Conservation (phyloP, 64 coral and sea anemone genomes). For the Actinia tenebrosa region DNA sequence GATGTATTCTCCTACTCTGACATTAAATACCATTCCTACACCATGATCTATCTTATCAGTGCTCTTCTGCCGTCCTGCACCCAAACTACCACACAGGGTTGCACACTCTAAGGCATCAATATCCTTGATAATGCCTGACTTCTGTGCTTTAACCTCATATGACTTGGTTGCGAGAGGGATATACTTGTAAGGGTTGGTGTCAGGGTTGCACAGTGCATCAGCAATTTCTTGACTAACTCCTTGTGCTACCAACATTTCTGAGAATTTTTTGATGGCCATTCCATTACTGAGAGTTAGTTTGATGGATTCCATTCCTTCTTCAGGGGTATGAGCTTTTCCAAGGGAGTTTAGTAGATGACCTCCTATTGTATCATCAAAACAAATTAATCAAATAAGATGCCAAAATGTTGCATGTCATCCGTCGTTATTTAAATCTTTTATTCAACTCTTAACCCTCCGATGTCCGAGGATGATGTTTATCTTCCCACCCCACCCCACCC, state of each 20-base stretch:
- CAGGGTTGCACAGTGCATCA: constrained; percentile 43
- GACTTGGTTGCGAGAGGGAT: constrained; percentile 52
- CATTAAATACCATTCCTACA: constrained; percentile 56
- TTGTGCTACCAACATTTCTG: constrained; percentile 79
- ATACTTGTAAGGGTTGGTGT: constrained; percentile 50
- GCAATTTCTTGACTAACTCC: constrained; percentile 46
- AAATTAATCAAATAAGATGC: background rate
- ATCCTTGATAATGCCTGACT: constrained; percentile 57
- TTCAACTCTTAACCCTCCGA: too few species aligned
- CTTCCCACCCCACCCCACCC: too few species aligned
- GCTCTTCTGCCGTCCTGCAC: constrained; percentile 62
- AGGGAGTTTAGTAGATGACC: constrained; percentile 62
- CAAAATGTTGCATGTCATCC: too few species aligned
- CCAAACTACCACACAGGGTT: constrained; percentile 46
- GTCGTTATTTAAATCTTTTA: too few species aligned
- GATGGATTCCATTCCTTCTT: constrained; percentile 59
- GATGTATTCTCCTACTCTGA: constrained; percentile 62
- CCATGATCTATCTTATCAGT: constrained; percentile 60
- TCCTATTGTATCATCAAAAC: constrained; percentile 29
- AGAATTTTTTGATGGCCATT: constrained; percentile 63
- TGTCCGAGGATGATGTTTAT: too few species aligned
- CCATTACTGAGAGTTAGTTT: constrained; percentile 51
- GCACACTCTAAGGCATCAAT: constrained; percentile 71
- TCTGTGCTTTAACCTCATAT: constrained; percentile 42
- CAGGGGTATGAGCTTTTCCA: constrained; percentile 39